These are phyloP conservation scores for Leptopilina myrica DNA, from an alignment of 2,888 invertebrate genomes.

Conservation along the genomic window DNA sequence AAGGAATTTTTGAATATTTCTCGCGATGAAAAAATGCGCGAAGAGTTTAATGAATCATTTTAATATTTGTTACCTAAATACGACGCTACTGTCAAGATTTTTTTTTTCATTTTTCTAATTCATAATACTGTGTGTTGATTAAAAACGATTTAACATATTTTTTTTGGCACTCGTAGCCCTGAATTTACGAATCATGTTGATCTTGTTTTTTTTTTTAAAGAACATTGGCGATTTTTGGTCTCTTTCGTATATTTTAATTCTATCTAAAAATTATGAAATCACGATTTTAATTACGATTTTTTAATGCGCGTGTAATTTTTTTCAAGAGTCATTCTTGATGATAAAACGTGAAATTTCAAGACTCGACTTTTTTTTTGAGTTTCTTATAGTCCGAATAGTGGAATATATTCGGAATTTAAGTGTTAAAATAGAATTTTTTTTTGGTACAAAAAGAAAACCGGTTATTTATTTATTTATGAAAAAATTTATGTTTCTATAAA, in stretches of 20 bases:
- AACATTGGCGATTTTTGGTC: slow-evolving; percentile 30
- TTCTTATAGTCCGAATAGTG: not conserved
- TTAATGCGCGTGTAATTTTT: not conserved
- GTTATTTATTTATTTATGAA: not conserved
- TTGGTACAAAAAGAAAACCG: not conserved
- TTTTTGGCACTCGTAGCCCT: slow-evolving; percentile 36
- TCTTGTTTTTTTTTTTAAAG: slow-evolving; percentile 2
- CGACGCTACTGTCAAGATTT: slow-evolving; percentile 14
- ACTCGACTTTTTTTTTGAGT: slow-evolving; percentile 12
- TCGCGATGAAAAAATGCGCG: slow-evolving; percentile 18
- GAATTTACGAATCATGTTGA: slow-evolving; percentile 8
- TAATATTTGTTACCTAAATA: not conserved
- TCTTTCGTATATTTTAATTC: slow-evolving; percentile 7
- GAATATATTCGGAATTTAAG: not conserved
- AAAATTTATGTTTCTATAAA: slow-evolving; percentile 6
- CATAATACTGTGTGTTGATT: slow-evolving; percentile 15
- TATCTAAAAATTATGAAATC: slow-evolving; percentile 31
- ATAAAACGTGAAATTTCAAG: slow-evolving; percentile 5
- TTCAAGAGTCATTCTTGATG: not conserved
- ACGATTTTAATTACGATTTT: not conserved
- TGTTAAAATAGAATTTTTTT: not conserved
- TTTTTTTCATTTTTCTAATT: not conserved
- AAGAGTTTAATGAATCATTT: slow-evolving; percentile 15
- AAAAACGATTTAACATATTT: slow-evolving; percentile 8
- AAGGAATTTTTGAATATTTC: slow-evolving; percentile 10